A percentile compares a stretch with the other conserved stretches of the same genome.
Conservation (phyloP, 2,113 vertebrate genomes). For the Oncorhynchus kisutch region DNA sequence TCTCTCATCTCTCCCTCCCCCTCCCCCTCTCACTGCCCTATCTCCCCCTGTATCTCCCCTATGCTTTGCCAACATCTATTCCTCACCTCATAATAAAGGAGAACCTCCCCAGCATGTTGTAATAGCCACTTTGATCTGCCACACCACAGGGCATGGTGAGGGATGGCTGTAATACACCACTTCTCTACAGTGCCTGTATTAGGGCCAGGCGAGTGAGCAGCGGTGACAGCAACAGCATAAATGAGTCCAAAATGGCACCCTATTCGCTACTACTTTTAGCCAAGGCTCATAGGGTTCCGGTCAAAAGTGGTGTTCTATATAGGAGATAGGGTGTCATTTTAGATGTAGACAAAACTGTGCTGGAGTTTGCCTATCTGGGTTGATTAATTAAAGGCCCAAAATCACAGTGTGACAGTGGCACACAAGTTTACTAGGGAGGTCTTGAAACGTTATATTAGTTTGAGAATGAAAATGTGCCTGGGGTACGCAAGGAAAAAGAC, state of each 20-base stretch:
- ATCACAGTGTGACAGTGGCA: neutral
- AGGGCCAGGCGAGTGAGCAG: conserved; percentile 39
- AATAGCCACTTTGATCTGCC: conserved; percentile 43
- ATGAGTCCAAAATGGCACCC: neutral
- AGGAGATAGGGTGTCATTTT: neutral
- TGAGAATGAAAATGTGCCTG: neutral
- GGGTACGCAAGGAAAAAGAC: neutral
- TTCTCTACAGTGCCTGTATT: conserved; percentile 8
- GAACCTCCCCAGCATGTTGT: conserved; percentile 5
- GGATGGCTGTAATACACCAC: conserved; percentile 14
- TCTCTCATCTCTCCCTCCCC: too few species aligned
- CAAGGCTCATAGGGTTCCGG: too few species aligned
- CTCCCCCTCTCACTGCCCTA: too few species aligned
- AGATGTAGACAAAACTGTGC: too few species aligned
- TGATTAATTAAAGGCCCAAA: neutral
- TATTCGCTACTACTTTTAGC: too few species aligned
- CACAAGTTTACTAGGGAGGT: neutral
- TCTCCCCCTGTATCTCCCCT: neutral
- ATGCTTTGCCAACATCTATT: conserved; percentile 53
- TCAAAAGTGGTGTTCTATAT: neutral
- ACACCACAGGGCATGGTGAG: conserved; percentile 14
- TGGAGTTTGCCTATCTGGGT: neutral
- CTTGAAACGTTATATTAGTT: neutral
- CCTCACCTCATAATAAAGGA: conserved; percentile 60
- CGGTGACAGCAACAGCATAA: conserved; percentile 26